Conservation (phyloP, 2,113 vertebrate species). For the Sander vitreus region DNA sequence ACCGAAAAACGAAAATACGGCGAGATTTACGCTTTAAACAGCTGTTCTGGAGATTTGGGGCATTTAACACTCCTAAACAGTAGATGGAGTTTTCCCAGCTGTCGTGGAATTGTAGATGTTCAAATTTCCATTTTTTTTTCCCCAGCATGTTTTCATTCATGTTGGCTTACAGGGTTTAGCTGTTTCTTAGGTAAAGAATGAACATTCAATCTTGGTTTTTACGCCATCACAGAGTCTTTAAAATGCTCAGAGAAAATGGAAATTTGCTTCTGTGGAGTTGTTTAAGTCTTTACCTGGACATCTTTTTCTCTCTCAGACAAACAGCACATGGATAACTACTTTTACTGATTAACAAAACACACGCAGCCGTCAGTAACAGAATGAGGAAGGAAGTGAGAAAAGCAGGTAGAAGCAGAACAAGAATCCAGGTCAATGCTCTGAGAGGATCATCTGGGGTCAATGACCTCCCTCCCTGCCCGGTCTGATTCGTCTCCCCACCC, state of each 20-base stretch:
- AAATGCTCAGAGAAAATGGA: no score
- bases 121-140: neutral
- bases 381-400: constrained; percentile 23
- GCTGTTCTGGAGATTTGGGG: neutral
- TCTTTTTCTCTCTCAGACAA: neutral
- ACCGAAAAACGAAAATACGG: no score
- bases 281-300: constrained; percentile 1
- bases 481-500: constrained; percentile 29
- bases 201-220: neutral
- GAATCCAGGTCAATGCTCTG: neutral
- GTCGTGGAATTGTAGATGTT: neutral
- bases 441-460: constrained; percentile 24
- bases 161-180: neutral
- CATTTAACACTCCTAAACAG: neutral
- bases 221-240: neutral
- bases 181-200: neutral
- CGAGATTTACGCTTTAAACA: neutral
- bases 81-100: neutral
- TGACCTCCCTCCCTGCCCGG: neutral
- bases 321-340: constrained; percentile 59
- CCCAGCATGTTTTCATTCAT: neutral
- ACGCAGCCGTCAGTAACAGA: neutral
- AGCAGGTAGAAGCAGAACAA: constrained; percentile 25
- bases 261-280: neutral
- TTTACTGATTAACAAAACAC: constrained; percentile 59